Base-by-base conservation (phyloP, 2,797 vertebrate species). In the Enteromius paludinosus region DNA sequence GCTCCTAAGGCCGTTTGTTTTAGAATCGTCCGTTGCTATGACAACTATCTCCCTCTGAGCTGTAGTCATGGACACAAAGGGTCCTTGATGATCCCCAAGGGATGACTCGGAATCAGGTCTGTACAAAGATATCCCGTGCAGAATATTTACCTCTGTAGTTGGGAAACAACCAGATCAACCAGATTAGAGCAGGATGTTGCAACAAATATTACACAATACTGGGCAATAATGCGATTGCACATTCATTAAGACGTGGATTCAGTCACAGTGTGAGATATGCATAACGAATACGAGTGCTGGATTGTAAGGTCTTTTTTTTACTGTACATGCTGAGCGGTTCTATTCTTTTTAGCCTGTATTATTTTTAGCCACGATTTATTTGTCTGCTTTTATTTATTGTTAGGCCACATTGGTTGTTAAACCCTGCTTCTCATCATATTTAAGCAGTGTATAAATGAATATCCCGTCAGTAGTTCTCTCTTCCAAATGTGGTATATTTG, bases 51-150 rank as follows among this genome's bases (percentile, higher is more conserved):
- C 83, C 81, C 85, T 77, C 81, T 75, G 78, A 79, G 78, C 86
- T 86, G 86, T 89, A 85, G 87, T 78, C 89, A 91, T 89, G 88
- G 87, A 89, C 85, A 89, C 86, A 86, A 75, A 81, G 86, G 87
- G 85, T 89, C 87, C 86, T 87, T 89, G 84, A 90, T 82, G 84
- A 86, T 90, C 86, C 88, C 87, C 43, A 65, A 85, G 85, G 81
- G 87, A 86, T 56, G 68, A 75, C 81, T 80, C 59, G 61, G 84
- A 83, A 81, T 86, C 68, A 84, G 84, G 83, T 79, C 78, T 85
- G 77, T 56, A 54, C 73, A 71, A 82, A 81, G 79, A 85, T 79
- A 84, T 78, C 82, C 83, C 17, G 38, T 12, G 56, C 76, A 81
- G 81, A 86, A 83, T 72, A 78, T 87, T 71, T 77, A 85, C 56